A percentile compares a stretch with the other conserved stretches of the same genome.
These are phyloP conservation scores for Tenebrosternarchus preto DNA, from an alignment of 2,113 vertebrate genomes.

Conservation along the genomic window DNA sequence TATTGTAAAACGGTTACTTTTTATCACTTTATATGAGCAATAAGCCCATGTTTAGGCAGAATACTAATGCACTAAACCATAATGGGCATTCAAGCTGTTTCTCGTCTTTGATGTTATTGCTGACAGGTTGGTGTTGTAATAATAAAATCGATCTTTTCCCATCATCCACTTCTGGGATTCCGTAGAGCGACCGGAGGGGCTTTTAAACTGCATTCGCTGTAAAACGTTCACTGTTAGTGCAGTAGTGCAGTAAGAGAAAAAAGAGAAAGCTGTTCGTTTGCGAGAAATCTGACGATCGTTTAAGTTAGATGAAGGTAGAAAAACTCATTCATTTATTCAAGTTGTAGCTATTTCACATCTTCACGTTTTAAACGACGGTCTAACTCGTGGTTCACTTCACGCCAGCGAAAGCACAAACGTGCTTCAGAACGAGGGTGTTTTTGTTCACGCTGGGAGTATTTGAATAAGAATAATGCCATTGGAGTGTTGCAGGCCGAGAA, in stretches of 20 bases:
- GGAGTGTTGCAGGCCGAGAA: constrained; percentile 97
- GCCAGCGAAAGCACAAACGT: constrained; percentile 67
- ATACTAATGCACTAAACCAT: constrained; percentile 54
- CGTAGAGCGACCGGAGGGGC: constrained; percentile 31
- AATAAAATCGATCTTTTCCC: constrained; percentile 63
- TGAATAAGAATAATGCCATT: constrained; percentile 96
- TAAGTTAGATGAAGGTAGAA: background rate
- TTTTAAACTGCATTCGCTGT: constrained; percentile 42
- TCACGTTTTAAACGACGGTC: constrained; percentile 22
- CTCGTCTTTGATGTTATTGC: constrained; percentile 66
- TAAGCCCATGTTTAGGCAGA: constrained; percentile 48
- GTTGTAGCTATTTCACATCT: constrained; percentile 12
- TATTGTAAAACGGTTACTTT: constrained; percentile 56
- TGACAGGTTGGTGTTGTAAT: constrained; percentile 65
- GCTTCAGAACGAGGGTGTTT: constrained; percentile 83
- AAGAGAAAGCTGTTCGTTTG: background rate
- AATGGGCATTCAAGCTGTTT: constrained; percentile 62
- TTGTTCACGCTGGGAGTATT: constrained; percentile 94
- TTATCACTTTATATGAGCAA: constrained; percentile 64
- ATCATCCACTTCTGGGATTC: constrained; percentile 48
- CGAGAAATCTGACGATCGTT: background rate
- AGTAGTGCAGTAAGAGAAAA: background rate
- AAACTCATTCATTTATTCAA: background rate
- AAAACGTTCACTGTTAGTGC: constrained; percentile 24
- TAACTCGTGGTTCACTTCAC: constrained; percentile 41